Base-by-base conservation (phyloP, 1,140 invertebrate species). In the Drosophila arawakana region DNA sequence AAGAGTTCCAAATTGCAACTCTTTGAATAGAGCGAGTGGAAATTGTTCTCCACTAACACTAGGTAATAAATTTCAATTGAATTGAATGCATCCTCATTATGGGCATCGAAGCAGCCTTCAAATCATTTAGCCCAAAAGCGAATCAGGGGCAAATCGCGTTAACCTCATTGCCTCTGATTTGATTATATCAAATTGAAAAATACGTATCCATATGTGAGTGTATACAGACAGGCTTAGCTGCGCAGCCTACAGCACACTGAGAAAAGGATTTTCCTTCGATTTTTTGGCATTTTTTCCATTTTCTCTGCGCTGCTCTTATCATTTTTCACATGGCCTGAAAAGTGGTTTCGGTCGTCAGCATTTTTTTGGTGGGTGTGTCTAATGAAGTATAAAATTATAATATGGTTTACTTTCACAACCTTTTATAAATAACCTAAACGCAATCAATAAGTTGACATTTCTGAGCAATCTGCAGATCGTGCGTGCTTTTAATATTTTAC, bases 41-140 rank as follows among this genome's bases (percentile, higher is more conserved):
- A 43, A 43, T n/a, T 43, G 11, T 13, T 43, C 11, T 44, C 18
- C 10, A 41, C 8, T 41, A n/a, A 11, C 1, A 13, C 41, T 21
- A 6, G 21, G n/a, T 65, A 39, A 43, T 62, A 62, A 37, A 44
- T 60, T 41, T 41, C n/a, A 41, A 52, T 39, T 46, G 34, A 73
- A 73, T 73, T 73, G 62, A 67, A 54, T 60, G 55, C 63, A 67
- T 73, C 70, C 71, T 73, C 63, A 68, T 73, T 73, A 52, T 15
- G n/a, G 25, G 30, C 21, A 50, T 35, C 39, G 21, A 30, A 43
- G 10, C 35, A 21, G 46, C n/a, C 50, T 59, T 37, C 44, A 54
- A 43, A n/a, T 13, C 43, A 44, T 35, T 47, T 15, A 35, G 15
- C 34, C 15, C 41, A 43, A 10, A 18, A 9, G 13, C 65, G n/a